These are phyloP conservation scores for Actenoides hombroni DNA, from an alignment of 2,113 vertebrate genomes.

Conservation along the genomic window DNA sequence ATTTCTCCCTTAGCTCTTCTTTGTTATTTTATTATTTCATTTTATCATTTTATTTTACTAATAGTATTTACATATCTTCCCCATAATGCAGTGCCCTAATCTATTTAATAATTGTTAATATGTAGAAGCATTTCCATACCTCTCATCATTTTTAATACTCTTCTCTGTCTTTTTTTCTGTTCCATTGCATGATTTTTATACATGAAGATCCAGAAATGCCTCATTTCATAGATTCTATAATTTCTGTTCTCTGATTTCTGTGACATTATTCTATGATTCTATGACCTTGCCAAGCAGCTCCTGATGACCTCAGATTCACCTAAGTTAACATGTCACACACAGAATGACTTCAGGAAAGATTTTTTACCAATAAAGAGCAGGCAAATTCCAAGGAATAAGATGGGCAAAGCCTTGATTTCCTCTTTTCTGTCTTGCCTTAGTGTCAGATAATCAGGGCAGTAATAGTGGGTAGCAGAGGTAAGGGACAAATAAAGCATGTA, in stretches of 20 bases:
- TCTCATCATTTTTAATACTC: not conserved
- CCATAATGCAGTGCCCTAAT: not conserved
- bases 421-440: not conserved
- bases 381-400: not conserved
- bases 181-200: not conserved
- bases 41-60: not conserved
- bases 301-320: not conserved
- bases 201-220: not conserved
- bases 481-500: not conserved
- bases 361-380: not conserved
- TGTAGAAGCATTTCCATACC: not conserved
- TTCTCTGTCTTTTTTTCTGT: not conserved
- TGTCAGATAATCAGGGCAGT: not conserved
- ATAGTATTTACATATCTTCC: not conserved
- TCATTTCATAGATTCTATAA: no score
- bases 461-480: not conserved
- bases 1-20: not conserved
- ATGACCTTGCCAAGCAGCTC: not conserved
- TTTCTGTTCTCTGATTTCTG: no score
- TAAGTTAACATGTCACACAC: not conserved
- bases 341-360: not conserved
- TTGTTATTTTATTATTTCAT: not conserved
- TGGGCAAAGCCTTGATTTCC: not conserved
- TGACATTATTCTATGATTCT: not conserved
- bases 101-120: not conserved